A percentile compares a stretch with the other conserved stretches of the same genome.
These are phyloP conservation scores for Drosophila histrio DNA, from an alignment of 2,888 invertebrate species.

Conservation along the genomic window DNA sequence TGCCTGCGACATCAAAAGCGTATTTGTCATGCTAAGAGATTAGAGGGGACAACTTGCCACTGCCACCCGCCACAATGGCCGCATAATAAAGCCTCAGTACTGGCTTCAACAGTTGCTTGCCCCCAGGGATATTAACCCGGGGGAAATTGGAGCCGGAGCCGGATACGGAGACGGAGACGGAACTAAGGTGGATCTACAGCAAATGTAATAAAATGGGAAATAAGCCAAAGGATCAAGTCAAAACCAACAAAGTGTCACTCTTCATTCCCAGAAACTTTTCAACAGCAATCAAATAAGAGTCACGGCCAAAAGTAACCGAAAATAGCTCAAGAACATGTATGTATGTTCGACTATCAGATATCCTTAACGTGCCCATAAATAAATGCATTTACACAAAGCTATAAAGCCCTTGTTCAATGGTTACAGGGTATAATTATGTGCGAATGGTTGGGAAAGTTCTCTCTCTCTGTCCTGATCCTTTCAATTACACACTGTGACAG, in stretches of 20 bases:
- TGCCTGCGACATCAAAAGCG: conserved; percentile 76
- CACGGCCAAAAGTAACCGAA: conserved; percentile 34
- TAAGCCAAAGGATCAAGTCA: conserved; percentile 65
- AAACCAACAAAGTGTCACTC: conserved; percentile 68
- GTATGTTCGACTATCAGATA: conserved; percentile 1
- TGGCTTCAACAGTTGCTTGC: conserved; percentile 55
- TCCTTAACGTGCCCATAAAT: background rate
- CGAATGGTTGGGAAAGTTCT: conserved; percentile 6
- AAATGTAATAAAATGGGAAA: conserved; percentile 75
- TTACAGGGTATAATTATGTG: conserved; percentile 15
- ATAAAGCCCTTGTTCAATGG: background rate
- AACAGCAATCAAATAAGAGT: conserved; percentile 65
- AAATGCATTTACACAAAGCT: background rate
- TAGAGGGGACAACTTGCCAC: conserved; percentile 27
- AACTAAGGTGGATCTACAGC: conserved; percentile 19
- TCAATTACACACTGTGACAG: conserved; percentile 81
- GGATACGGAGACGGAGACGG: background rate
- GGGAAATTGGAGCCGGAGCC: conserved; percentile 12
- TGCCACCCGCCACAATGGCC: conserved; percentile 64
- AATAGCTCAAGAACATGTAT: conserved; percentile 38
- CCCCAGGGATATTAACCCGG: conserved; percentile 59
- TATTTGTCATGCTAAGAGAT: conserved; percentile 75
- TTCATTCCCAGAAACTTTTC: conserved; percentile 73
- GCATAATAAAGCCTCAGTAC: conserved; percentile 62
- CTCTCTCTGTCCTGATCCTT: conserved; percentile 64